Evolutionary conservation across 2,888 invertebrate species (phyloP), one percentile per base, ranked within the genome.

Genomic region (Pediacus dermestoides): DNA sequence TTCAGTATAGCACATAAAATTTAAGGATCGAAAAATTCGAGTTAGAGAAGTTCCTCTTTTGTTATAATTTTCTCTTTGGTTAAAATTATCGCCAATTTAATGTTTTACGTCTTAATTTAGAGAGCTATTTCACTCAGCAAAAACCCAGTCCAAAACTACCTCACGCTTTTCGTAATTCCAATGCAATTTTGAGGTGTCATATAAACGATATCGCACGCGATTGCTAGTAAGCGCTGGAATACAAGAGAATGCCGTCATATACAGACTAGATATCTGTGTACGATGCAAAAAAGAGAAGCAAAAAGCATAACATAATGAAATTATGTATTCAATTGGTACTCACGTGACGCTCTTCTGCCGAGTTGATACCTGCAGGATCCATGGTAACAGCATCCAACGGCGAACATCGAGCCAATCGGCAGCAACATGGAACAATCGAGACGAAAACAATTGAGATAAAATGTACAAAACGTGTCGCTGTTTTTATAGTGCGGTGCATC

Each of bases 271-370:
- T 28, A 13, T 38, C n/a, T n/a, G 27, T 37, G 34, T 16, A 36
- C 25, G 23, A 34, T 39, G 36, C 30, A 35, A 45, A 41, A 40
- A 41, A 38, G 41, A 32, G 28, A 16, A 26, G 44, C 37, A 52
- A 51, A 42, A 53, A 50, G 49, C 44, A 37, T 39, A 53, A 52
- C 50, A 48, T 48, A 58, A 59, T 53, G 55, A 57, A 58, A 60
- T 60, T 58, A 57, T 54, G 50, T 53, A 60, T 58, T 58, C 54
- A 61, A 57, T 55, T 46, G 46, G 47, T 72, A 79, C 80, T 79
- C 67, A 80, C 80, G 73, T 80, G 80, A 71, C 80, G 72, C 68
- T 80, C 80, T 63, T 80, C 80, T 11, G 76, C 74, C 28, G 78
- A 75, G 66, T 77, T 78, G 62, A 78, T 70, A 66, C 78, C 78